A percentile compares a stretch with the other conserved stretches of the same genome.
Evolutionary conservation across 2,888 invertebrate species (phyloP).

Genomic region (Acrocera orbiculus): DNA sequence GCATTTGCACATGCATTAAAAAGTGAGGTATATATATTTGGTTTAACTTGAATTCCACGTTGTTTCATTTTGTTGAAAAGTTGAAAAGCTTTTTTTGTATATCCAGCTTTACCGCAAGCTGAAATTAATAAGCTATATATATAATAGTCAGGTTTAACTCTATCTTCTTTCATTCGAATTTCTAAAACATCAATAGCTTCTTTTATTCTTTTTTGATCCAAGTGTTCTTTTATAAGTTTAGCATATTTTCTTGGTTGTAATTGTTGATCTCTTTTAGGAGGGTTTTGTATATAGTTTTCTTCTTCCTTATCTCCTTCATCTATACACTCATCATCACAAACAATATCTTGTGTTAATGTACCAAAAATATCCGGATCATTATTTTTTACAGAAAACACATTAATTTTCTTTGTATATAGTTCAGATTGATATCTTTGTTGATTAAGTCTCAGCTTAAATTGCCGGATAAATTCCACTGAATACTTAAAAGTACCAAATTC

Average conservation of each 20-base stretch:
- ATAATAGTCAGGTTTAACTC: slow-evolving; percentile 58
- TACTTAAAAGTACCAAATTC: no score
- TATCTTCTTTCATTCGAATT: slow-evolving; percentile 58
- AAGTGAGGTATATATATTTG: slow-evolving; percentile 64
- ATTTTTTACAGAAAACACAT: neutral
- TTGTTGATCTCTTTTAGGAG: slow-evolving; percentile 34
- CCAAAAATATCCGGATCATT: slow-evolving; percentile 6
- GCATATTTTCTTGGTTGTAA: slow-evolving; percentile 48
- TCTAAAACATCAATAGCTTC: slow-evolving; percentile 68
- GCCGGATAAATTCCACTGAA: no score
- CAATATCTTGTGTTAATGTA: no score
- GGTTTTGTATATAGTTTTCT: slow-evolving; percentile 37
- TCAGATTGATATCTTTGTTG: neutral
- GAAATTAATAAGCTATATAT: slow-evolving; percentile 70
- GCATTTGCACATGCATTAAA: slow-evolving; percentile 80
- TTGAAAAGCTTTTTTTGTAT: slow-evolving; percentile 69
- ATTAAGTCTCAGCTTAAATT: no score
- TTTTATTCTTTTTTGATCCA: slow-evolving; percentile 44
- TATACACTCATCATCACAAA: neutral
- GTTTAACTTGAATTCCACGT: slow-evolving; percentile 45
- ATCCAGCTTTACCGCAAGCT: slow-evolving; percentile 67
- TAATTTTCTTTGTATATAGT: neutral
- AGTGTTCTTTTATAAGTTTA: slow-evolving; percentile 47
- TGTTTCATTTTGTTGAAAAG: slow-evolving; percentile 71
- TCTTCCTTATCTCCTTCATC: slow-evolving; percentile 40